Evolutionary conservation across 1,140 invertebrate species (phyloP).

Genomic region (Drosophila watanabei): DNA sequence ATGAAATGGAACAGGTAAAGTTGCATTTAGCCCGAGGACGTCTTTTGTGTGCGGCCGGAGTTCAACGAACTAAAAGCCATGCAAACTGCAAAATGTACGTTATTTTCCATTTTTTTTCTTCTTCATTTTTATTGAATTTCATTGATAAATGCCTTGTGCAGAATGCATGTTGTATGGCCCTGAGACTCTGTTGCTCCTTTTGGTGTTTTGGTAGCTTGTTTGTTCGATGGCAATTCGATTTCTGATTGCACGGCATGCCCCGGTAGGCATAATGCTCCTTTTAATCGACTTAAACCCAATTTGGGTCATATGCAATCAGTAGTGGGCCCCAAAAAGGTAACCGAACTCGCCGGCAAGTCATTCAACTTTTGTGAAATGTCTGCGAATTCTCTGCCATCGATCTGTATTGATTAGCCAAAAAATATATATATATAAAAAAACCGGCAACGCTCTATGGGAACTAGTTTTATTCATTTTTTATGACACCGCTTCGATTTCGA

Average conservation of each 20-base stretch:
- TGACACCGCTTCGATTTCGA: slow-evolving; percentile 26
- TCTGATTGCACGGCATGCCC: slow-evolving; percentile 63
- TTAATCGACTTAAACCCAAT: slow-evolving; percentile 72
- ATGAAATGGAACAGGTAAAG: slow-evolving; percentile 63
- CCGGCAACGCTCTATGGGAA: slow-evolving; percentile 36
- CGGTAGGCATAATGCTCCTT: slow-evolving; percentile 30
- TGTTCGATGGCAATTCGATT: slow-evolving; percentile 81
- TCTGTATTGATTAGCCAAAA: slow-evolving; percentile 61
- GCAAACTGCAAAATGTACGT: slow-evolving; percentile 43
- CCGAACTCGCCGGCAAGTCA: slow-evolving; percentile 60
- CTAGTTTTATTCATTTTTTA: slow-evolving; percentile 56
- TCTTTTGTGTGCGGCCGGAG: slow-evolving; percentile 24
- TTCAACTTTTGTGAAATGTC: slow-evolving; percentile 66
- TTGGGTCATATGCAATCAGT: slow-evolving; percentile 75
- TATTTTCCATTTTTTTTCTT: neutral
- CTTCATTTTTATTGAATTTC: slow-evolving; percentile 60
- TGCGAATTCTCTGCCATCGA: slow-evolving; percentile 51
- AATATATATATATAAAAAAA: neutral
- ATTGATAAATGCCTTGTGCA: slow-evolving; percentile 71
- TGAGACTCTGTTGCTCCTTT: slow-evolving; percentile 42
- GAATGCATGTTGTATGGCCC: slow-evolving; percentile 57
- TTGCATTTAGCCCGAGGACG: slow-evolving; percentile 43
- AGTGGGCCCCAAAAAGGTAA: slow-evolving; percentile 51
- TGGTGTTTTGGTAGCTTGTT: slow-evolving; percentile 50
- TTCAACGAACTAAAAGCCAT: slow-evolving; percentile 41